Base-by-base conservation (phyloP, 1,140 invertebrate species). In the Drosophila tristis region DNA sequence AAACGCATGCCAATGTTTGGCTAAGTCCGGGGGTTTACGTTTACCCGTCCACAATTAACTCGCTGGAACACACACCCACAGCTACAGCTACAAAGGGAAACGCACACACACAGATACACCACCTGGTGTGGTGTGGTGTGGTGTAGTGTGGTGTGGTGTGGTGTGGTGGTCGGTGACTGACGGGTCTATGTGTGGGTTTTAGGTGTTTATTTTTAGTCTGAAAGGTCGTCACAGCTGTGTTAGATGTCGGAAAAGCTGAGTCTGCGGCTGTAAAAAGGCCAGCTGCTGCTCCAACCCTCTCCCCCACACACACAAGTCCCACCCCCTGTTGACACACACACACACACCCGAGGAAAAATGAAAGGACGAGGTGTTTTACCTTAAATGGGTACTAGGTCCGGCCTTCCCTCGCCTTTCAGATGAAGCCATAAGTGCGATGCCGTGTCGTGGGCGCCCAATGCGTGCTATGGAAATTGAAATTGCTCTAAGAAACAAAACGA, bases 221-320 rank as follows among this genome's bases (percentile, higher is more conserved):
- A 80, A 85, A 85, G 73, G 80, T 80, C 73, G 81, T 59, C 77
- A 73, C 61, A 76, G 78, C 75, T 75, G 61, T 70, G 72, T 58
- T 15, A 54, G 13, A 54, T 31, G 16, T 47, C 44, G 16, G 16
- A 47, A 16, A 47, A 47, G 13, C n/a, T 8, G 16, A 47, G n/a
- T 15, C 44, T 15, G 44, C 44, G 61, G 13, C 61, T 57, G 62
- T 50, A 58, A 71, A 76, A 86, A 86, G 80, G 80, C 62, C 81
- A 85, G 73, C 72, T 80, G 77, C 65, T 71, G 47, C 61, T 39
- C 39, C 43, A 25, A 47, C 13, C 31, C 23, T 4, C 23, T 29
- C 2, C 13, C 49, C 5, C 4, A 35, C 31, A 11, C 6, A 31
- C 29, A 31, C 8, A 35, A 4, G 4, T 4, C 31, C 29, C 8